Evolutionary conservation across 2,113 vertebrate genomes (phyloP).

Genomic region (Cinclus mexicanus): DNA sequence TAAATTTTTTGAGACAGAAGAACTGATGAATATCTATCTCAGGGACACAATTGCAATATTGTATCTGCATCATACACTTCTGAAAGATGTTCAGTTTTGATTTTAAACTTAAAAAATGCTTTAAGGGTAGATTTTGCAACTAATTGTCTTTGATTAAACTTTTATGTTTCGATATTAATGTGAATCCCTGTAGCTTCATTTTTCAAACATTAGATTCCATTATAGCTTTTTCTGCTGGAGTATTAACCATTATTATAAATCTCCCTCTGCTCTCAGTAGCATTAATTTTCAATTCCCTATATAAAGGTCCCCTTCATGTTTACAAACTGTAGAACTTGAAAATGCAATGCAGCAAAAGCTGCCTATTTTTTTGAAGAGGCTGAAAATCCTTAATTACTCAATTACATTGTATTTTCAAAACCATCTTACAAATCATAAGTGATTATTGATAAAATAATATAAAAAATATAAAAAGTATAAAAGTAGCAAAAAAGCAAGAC

Average conservation of each 20-base stretch:
- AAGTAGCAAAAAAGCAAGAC: not conserved
- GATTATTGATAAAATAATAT: not conserved
- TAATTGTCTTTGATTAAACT: not conserved
- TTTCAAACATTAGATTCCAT: not conserved
- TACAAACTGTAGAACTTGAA: not conserved
- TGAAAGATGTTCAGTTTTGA: not conserved
- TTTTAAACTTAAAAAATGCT: not conserved
- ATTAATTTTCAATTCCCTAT: not conserved
- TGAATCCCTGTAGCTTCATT: not conserved
- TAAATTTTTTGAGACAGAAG: not conserved
- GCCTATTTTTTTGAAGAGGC: not conserved
- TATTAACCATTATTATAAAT: not conserved
- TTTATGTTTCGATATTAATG: not conserved
- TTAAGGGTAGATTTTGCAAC: not conserved
- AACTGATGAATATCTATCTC: not conserved
- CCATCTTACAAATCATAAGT: not conserved
- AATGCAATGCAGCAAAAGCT: not conserved
- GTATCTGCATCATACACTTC: not conserved
- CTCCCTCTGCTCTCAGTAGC: not conserved
- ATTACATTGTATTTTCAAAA: not conserved
- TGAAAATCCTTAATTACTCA: not conserved
- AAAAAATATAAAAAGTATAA: not conserved
- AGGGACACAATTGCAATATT: not conserved
- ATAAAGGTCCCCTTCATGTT: not conserved
- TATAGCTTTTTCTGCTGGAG: fast-evolving